Base-by-base conservation (phyloP, 2,797 vertebrate genomes). In the Merluccius polli region DNA sequence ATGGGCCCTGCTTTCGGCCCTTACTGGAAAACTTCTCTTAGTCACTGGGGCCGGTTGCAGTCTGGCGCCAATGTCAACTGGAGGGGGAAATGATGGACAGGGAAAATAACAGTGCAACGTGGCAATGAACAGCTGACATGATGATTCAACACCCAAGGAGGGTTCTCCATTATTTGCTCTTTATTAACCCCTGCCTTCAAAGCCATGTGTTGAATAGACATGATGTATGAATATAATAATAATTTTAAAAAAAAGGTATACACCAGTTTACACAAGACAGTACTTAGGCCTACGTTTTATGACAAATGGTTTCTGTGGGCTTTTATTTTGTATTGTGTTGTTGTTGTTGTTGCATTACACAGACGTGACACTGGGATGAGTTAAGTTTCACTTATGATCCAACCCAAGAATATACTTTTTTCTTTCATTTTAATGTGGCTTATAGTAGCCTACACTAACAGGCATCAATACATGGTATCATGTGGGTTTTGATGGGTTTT, bases 121-220 rank as follows among this genome's bases (percentile, higher is more conserved):
- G 92, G 91, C 91, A 92, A 33, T 77, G 85, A 87, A 80, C 89
- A 90, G 90, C 89, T 85, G 86, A 91, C 89, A 84, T 80, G 72
- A 84, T 80, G 72, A 86, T 87, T 87, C 84, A 87, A 86, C 82
- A 83, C 74, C 3, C 59, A 65, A 52, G 59, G 4, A 65, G 59
- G 24, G 24, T 65, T 48, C 6, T 48, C 12, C 21, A 21, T 9
- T 11, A 27, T 18, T 9, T 7, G 52, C n/a, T n/a, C n/a, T n/a
- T 65, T 5, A 27, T 12, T 65, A 7, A 65, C 2, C 1, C 24
- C 59, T 11, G 36, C 36, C 36, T 65, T 48, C 27, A 27, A 1
- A 10, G 59, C n/a, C 10, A 27, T 27, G 24, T 65, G 59, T 13
- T n/a, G 27, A 65, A 27, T 27, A 2, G 12, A 27, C 10, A 27